A percentile compares a stretch with the other conserved stretches of the same genome.
Conservation (phyloP, 1,140 invertebrate species). For the Augochlora pura region DNA sequence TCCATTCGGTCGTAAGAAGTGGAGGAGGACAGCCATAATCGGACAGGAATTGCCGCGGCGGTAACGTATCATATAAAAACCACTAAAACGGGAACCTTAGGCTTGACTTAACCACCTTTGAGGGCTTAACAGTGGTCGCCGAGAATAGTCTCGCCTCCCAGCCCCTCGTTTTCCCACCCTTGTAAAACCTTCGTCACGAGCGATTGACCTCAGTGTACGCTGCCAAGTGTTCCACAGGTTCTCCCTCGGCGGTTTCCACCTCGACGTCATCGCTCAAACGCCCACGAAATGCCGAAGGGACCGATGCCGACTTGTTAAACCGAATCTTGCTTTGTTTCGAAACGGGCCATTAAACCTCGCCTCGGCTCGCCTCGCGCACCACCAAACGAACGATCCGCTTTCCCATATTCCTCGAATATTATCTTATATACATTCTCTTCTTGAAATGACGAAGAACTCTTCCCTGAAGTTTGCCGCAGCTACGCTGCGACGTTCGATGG, state of each 20-base stretch:
- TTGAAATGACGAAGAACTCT: too few species aligned
- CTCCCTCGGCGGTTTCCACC: conserved; percentile 50
- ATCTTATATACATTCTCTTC: background rate
- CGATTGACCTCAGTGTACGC: conserved; percentile 53
- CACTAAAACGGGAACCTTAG: conserved; percentile 27
- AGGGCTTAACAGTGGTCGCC: conserved; percentile 35
- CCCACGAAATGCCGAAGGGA: conserved; percentile 35
- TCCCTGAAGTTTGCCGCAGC: too few species aligned
- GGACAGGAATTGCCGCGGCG: background rate
- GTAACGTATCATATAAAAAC: conserved; percentile 13
- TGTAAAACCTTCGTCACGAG: conserved; percentile 52
- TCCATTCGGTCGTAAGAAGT: background rate
- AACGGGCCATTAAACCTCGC: conserved; percentile 12
- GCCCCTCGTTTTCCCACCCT: conserved; percentile 35
- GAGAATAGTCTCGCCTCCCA: conserved; percentile 19
- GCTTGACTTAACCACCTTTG: conserved; percentile 43
- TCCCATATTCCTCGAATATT: background rate
- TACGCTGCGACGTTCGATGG: too few species aligned
- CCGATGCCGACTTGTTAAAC: conserved; percentile 25
- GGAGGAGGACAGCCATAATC: background rate
- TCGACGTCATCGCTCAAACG: conserved; percentile 46
- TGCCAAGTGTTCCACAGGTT: conserved; percentile 58
- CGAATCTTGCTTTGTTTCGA: conserved; percentile 7
- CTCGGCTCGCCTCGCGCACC: too few species aligned
- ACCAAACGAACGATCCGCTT: too few species aligned